phyloP scores from a whole-genome alignment of 1,140 invertebrate genomes.

The Brachionus sp. region DNA sequence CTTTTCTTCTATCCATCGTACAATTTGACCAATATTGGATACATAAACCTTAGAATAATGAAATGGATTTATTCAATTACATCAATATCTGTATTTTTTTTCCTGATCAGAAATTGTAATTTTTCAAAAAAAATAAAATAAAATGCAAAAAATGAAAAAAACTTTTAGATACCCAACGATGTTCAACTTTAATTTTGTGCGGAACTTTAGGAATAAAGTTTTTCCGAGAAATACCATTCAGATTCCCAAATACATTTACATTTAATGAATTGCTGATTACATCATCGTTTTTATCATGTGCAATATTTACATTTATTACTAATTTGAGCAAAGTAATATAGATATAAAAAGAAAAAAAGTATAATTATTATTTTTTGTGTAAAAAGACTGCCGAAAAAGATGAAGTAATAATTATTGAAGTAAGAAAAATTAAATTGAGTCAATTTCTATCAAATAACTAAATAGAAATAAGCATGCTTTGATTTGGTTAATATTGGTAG shows the following conservation, averaged over 20 bases:
- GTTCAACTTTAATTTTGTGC: slow-evolving; percentile 8
- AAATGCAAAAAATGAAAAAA: not conserved
- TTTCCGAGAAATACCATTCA: slow-evolving; percentile 27
- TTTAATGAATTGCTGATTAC: not conserved
- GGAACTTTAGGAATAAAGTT: slow-evolving; percentile 2
- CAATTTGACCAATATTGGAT: not conserved
- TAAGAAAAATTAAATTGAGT: not conserved
- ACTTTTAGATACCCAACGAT: not conserved
- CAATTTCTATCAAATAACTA: not conserved
- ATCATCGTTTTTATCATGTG: not conserved
- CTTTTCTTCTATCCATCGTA: slow-evolving; percentile 44
- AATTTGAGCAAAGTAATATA: slow-evolving; percentile 1
- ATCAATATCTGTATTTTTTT: not conserved
- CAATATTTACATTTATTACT: not conserved
- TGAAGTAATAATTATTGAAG: slow-evolving; percentile 29
- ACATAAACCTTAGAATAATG: slow-evolving; percentile 27
- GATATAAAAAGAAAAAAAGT: not conserved
- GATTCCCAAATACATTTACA: slow-evolving; percentile 33
- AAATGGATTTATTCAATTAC: slow-evolving; percentile 34
- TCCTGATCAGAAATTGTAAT: slow-evolving; percentile 22
- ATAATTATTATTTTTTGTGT: not conserved
- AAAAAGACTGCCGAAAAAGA: not conserved
- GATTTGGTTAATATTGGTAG: slow-evolving; percentile 2
- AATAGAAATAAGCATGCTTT: slow-evolving; percentile 16
- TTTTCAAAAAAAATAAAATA: not conserved